Evolutionary conservation across 2,797 vertebrate genomes (phyloP).

Genomic region (Xyrichtys novacula): DNA sequence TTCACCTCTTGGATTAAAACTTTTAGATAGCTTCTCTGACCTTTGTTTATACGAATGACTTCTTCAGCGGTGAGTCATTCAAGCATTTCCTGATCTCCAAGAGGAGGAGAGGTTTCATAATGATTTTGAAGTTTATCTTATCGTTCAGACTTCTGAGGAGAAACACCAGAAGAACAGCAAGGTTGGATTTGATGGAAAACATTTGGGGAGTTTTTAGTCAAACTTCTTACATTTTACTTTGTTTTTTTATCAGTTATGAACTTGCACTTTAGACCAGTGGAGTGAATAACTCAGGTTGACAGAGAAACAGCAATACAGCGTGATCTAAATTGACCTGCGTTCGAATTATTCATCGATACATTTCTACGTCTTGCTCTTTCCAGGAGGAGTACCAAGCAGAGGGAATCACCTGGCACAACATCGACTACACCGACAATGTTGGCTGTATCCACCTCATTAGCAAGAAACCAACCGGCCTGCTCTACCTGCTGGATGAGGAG

Average conservation of each 20-base stretch:
- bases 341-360: neutral
- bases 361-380: constrained; percentile 2
- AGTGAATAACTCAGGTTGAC: neutral
- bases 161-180: neutral
- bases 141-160: neutral
- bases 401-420: constrained; percentile 99
- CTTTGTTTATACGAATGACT: constrained; percentile 25
- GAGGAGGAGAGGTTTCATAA: neutral
- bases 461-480: constrained; percentile 96
- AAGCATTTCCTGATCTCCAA: constrained; percentile 35
- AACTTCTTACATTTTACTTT: neutral
- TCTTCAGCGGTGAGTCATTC: constrained; percentile 39
- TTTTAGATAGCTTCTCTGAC: neutral
- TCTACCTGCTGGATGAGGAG: constrained; percentile 98
- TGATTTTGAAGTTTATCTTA: constrained; percentile 2
- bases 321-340: constrained; percentile 4
- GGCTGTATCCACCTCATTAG: constrained; percentile 97
- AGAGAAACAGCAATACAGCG: neutral
- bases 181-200: neutral
- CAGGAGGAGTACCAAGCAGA: constrained; percentile 97
- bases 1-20: neutral
- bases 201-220: neutral
- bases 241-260: neutral
- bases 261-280: neutral
- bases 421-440: constrained; percentile 97